Percentiles rank a stretch among this genome's conserved stretches.
phyloP scores from a whole-genome alignment of 2,888 invertebrate species.

The Eupithecia subfuscata region DNA sequence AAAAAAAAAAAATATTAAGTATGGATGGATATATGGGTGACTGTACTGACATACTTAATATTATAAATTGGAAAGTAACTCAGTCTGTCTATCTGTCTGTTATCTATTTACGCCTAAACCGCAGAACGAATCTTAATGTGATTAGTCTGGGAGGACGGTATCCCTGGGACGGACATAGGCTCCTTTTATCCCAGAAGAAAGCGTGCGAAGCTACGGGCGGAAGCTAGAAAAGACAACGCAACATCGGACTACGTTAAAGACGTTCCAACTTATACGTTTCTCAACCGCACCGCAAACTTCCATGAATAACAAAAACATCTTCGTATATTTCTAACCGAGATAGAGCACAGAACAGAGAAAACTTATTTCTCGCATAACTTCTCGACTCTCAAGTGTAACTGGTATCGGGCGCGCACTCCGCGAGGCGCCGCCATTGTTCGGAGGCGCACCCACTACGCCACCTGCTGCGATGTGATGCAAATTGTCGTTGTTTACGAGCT shows the following conservation, averaged over 20 bases:
- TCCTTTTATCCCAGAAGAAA: no score
- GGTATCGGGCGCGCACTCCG: not conserved
- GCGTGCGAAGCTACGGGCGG: no score
- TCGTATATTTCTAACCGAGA: not conserved
- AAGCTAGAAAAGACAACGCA: not conserved
- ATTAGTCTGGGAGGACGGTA: no score
- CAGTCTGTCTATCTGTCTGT: no score
- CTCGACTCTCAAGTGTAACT: constrained; percentile 1
- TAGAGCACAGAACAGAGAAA: constrained; percentile 1
- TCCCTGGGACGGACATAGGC: no score
- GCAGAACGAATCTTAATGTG: no score
- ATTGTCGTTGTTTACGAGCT: constrained; percentile 43
- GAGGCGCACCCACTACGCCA: not conserved
- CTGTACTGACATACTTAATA: no score
- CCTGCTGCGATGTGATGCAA: constrained; percentile 30
- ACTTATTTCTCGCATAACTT: constrained; percentile 19
- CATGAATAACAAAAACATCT: constrained; percentile 4
- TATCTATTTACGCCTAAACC: no score
- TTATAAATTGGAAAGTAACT: no score
- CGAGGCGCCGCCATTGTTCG: not conserved
- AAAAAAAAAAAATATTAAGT: no score
- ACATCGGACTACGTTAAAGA: not conserved
- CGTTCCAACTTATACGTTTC: not conserved
- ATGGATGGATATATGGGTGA: no score
- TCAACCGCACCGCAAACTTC: not conserved